Percentiles rank a stretch among this genome's conserved stretches.
Evolutionary conservation across 2,888 invertebrate species (phyloP).

Genomic region (Eucriotettix oculatus): DNA sequence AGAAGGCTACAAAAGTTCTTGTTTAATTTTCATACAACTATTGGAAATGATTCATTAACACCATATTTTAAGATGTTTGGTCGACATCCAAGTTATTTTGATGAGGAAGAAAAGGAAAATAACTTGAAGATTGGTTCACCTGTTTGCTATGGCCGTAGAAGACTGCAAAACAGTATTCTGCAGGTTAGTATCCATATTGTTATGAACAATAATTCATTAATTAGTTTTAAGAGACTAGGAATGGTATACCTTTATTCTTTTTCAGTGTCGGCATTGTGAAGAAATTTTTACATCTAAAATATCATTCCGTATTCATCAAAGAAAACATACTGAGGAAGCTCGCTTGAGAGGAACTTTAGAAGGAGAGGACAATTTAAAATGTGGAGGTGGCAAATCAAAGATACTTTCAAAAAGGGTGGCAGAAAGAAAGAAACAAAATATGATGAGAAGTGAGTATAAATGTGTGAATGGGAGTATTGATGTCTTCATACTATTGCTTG

Average conservation of each 20-base stretch:
- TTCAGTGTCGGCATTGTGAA: constrained; percentile 18
- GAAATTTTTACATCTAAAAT: constrained; percentile 19
- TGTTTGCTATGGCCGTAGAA: no score
- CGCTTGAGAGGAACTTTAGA: constrained; percentile 14
- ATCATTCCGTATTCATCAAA: constrained; percentile 18
- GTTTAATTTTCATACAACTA: background rate
- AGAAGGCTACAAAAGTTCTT: background rate
- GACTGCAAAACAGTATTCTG: no score
- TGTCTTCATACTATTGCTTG: no score
- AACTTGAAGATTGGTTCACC: no score
- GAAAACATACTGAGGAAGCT: constrained; percentile 17
- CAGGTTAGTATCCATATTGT: no score
- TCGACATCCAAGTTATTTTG: background rate
- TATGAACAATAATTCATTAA: no score
- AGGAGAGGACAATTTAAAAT: constrained; percentile 4
- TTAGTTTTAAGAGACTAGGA: no score
- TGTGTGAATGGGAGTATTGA: no score
- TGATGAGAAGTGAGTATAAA: no score
- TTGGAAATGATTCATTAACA: background rate
- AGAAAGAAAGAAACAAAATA: no score
- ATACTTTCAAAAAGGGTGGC: no score
- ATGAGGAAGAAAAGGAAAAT: background rate
- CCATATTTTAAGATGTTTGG: background rate
- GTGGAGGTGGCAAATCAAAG: no score
- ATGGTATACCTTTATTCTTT: background rate